Evolutionary conservation across 2,113 vertebrate genomes (phyloP).

Genomic region (Heliornis fulica): DNA sequence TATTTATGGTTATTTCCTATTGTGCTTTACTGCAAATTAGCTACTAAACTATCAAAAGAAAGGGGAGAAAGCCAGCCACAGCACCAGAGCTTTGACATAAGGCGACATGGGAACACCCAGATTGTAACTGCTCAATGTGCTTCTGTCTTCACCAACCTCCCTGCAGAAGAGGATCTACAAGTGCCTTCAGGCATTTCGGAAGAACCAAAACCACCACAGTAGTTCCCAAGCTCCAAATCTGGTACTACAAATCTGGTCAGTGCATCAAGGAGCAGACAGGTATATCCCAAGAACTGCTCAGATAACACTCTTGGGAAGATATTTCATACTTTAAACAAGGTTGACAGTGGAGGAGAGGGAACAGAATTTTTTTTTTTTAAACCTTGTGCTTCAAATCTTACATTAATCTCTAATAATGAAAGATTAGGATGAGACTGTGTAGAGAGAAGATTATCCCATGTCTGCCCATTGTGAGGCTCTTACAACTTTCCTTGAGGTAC

Average conservation of each 20-base stretch:
- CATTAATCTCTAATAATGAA: constrained; percentile 53
- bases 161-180: background rate
- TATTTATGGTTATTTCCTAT: constrained; percentile 63
- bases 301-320: background rate
- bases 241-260: background rate
- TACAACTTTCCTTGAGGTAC: background rate
- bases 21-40: constrained; percentile 55
- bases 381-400: constrained; percentile 27
- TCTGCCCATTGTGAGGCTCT: constrained; percentile 16
- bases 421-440: background rate
- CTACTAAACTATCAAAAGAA: constrained; percentile 15
- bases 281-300: background rate
- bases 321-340: background rate
- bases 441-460: constrained; percentile 46
- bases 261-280: background rate
- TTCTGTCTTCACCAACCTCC: background rate
- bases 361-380: background rate
- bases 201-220: background rate
- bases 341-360: background rate
- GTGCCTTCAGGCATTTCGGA: background rate
- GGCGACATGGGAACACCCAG: background rate
- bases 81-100: constrained; percentile 13
- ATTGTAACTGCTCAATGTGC: background rate
- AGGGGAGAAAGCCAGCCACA: background rate
- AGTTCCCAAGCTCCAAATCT: background rate